Percentiles rank a stretch among this genome's conserved stretches.
phyloP scores from a whole-genome alignment of 2,797 vertebrate species.

The Siniperca obscura region DNA sequence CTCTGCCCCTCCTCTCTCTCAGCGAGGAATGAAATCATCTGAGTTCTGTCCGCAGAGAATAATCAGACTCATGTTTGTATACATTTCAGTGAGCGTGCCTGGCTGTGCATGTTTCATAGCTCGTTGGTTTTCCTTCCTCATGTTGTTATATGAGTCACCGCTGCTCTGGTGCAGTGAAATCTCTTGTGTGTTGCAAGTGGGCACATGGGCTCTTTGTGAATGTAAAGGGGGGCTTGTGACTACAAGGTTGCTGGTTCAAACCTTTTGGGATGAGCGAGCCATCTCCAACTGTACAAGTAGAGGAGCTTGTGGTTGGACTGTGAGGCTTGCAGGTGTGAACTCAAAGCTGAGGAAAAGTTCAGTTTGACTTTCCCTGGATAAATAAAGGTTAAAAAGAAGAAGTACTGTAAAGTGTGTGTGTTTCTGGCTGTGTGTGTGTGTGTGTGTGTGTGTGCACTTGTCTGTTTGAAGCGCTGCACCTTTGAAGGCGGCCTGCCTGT shows the following conservation, averaged over 20 bases:
- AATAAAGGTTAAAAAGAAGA: conserved; percentile 64
- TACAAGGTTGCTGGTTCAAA: conserved; percentile 21
- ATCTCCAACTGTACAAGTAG: background rate
- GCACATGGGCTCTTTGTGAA: background rate
- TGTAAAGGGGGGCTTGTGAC: background rate
- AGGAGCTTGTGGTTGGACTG: conserved; percentile 7
- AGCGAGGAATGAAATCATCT: conserved; percentile 65
- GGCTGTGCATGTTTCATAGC: conserved; percentile 74
- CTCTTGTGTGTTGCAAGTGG: conserved; percentile 12
- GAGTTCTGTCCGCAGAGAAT: conserved; percentile 63
- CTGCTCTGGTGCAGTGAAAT: conserved; percentile 16
- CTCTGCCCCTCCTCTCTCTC: conserved; percentile 34
- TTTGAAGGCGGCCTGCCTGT: conserved; percentile 72
- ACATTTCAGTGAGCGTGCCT: conserved; percentile 61
- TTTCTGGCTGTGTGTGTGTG: conserved; percentile 24
- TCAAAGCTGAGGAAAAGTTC: conserved; percentile 42
- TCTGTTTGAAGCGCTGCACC: conserved; percentile 61
- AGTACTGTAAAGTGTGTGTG: conserved; percentile 26
- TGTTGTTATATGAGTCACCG: conserved; percentile 65
- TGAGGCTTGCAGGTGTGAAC: conserved; percentile 26
- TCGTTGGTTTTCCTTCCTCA: conserved; percentile 70
- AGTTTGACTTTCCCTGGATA: conserved; percentile 62
- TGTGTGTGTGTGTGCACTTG: conserved; percentile 25
- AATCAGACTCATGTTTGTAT: conserved; percentile 80
- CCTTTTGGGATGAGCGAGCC: background rate